phyloP scores from a whole-genome alignment of 2,113 vertebrate species.

The Aspiorhynchus laticeps region DNA sequence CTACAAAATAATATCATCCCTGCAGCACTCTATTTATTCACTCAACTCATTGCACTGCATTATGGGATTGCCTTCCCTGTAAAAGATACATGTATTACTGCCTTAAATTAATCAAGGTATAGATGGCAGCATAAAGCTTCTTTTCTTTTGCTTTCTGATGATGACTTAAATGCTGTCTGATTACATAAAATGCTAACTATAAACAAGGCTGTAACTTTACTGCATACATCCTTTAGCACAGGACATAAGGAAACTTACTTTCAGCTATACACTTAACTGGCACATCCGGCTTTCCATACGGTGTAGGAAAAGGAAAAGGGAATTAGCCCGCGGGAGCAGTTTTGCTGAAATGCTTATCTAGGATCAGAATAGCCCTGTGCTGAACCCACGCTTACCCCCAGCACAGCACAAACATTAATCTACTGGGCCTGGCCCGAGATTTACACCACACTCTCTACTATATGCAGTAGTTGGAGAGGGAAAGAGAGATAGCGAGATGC shows the following conservation, averaged over 20 bases:
- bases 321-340: constrained; percentile 51
- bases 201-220: neutral
- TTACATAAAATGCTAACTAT: neutral
- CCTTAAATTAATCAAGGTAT: neutral
- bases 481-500: constrained; percentile 40
- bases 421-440: neutral
- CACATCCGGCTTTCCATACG: constrained; percentile 49
- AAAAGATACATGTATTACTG: neutral
- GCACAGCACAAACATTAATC: constrained; percentile 27
- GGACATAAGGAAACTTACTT: neutral
- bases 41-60: neutral
- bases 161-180: neutral
- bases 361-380: constrained; percentile 49
- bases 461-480: constrained; percentile 41
- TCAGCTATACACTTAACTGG: neutral
- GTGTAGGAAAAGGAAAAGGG: constrained; percentile 50
- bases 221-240: neutral
- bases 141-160: neutral
- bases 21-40: neutral
- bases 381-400: constrained; percentile 51
- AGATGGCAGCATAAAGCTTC: neutral
- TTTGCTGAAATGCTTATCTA: constrained; percentile 51
- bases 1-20: neutral
- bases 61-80: neutral
- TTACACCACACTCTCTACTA: constrained; percentile 44